Evolutionary conservation across 1,140 invertebrate genomes (phyloP), one percentile per base, ranked within the genome.

Genomic region (Diuraphis noxia): DNA sequence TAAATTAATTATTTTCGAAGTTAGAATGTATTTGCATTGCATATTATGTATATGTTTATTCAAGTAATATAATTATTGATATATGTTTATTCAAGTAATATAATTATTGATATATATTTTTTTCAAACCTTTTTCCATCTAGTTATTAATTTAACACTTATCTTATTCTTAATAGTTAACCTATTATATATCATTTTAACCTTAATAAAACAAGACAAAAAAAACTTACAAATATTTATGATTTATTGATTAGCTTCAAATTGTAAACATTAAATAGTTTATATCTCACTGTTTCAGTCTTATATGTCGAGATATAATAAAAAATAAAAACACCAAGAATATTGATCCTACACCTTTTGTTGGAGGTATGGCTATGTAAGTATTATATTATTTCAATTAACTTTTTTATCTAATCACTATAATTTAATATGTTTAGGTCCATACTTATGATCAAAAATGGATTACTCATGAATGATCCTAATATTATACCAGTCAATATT

Each of bases 341-440:
- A 94, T 95, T 91, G 95, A 95, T 87, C 94, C 96, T 46, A 95
- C 95, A 93, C 96, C 96, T 3, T 97, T 97, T 94, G 92, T 97
- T 77, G 96, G 96, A 79, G 96, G 96, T 94, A 93, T 96, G 93
- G 95, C 95, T 92, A 95, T 97, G 97, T 97, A 94, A 96, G 96
- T 96, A 92, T 49, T 87, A 7, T 91, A 21, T 82, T 36, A 41
- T 92, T 91, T 30, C 19, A 85, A 77, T 63, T 87, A 23, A 40
- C n/a, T 56, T 63, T 0, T 88, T 63, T 19, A 40, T 40, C 2
- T 52, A 38, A 38, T 56, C 38, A 38, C 5, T 52, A 40, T 87
- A 87, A 92, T 63, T 89, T 79, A 79, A 77, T 92, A 40, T 92
- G 86, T 93, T 88, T 92, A 97, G 96, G 94, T 95, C 95, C 56